Base-by-base conservation (phyloP, 2,113 vertebrate species). In the Corydoras maculifer region DNA sequence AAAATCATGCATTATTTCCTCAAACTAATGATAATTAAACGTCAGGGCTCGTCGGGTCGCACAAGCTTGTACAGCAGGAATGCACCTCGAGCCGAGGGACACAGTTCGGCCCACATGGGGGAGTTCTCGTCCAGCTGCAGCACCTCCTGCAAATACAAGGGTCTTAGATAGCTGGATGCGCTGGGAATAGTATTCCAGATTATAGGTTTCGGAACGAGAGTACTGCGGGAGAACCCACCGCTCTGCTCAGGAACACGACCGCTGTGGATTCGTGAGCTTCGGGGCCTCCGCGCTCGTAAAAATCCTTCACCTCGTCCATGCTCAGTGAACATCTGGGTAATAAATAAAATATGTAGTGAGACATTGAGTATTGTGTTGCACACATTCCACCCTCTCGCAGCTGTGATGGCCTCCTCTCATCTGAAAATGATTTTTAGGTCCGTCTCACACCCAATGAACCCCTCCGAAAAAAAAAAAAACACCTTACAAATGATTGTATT, bases 71-170 rank as follows among this genome's bases (percentile, higher is more conserved):
- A 89, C 31, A 93, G 87, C 72, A 86, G 77, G 15, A 87, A 67
- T 1, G 92, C 93, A 32, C 94, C 94, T 86, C 95, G 95, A 63
- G 93, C 94, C 1, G 94, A 95, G 0, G 94, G 94, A 72, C 94
- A 96, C 62, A 95, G 77, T 72, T 95, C 91, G 0, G 81, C 75
- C 94, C 94, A 96, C 76, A 93, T 60, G 31, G 86, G 78, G 1
- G 84, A 74, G 35, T 55, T 77, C 63, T 80, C 69, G 58, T 91
- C 84, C 78, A 95, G 77, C 63, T 82, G 84, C 77, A 83, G 68
- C 65, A 91, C 30, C 0, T 87, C 89, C 94, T 96, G 75, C 2
- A 77, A 54, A 63, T 49, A 0, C 60, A 14, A 2, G n/a, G 14
- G 18, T 25, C 6, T n/a, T 6, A 6, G 54, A n/a, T 57, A 5